Evolutionary conservation across 2,888 invertebrate genomes (phyloP).

Genomic region (Acrobasis suavella): DNA sequence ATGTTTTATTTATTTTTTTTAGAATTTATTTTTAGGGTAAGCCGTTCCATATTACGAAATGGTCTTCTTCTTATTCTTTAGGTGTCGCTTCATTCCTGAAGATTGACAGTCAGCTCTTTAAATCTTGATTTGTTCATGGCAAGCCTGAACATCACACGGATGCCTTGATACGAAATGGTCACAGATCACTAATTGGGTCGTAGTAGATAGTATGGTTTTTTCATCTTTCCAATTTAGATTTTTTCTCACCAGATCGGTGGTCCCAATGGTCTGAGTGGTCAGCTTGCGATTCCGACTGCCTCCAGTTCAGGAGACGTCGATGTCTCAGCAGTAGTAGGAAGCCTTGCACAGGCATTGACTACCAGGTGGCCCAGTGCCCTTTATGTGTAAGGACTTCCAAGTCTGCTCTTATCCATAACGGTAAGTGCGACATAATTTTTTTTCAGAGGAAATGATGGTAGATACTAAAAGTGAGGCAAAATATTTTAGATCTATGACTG

Average conservation of each 20-base stretch:
- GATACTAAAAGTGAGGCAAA: neutral
- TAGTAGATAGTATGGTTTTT: too few species aligned
- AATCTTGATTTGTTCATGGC: too few species aligned
- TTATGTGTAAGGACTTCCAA: slow-evolving; percentile 73
- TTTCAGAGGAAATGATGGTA: neutral
- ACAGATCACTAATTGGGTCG: neutral
- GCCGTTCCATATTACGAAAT: too few species aligned
- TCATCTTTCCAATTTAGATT: neutral
- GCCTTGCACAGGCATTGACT: slow-evolving; percentile 69
- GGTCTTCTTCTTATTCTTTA: too few species aligned
- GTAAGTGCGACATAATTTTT: slow-evolving; percentile 41
- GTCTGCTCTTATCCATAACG: slow-evolving; percentile 62
- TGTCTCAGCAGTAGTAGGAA: slow-evolving; percentile 79
- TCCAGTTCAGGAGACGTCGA: slow-evolving; percentile 89
- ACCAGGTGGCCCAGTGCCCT: slow-evolving; percentile 69
- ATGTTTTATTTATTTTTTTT: too few species aligned
- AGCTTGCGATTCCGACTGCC: slow-evolving; percentile 93
- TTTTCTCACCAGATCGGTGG: slow-evolving; percentile 85
- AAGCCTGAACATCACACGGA: too few species aligned
- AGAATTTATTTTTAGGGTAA: too few species aligned
- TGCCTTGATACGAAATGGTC: too few species aligned
- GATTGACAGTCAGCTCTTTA: too few species aligned
- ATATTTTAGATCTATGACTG: neutral
- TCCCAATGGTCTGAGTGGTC: slow-evolving; percentile 96
- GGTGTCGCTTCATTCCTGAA: too few species aligned